A percentile compares a stretch with the other conserved stretches of the same genome.
Conservation (phyloP, 2,797 vertebrate species). For the Spheniscus humboldti region DNA sequence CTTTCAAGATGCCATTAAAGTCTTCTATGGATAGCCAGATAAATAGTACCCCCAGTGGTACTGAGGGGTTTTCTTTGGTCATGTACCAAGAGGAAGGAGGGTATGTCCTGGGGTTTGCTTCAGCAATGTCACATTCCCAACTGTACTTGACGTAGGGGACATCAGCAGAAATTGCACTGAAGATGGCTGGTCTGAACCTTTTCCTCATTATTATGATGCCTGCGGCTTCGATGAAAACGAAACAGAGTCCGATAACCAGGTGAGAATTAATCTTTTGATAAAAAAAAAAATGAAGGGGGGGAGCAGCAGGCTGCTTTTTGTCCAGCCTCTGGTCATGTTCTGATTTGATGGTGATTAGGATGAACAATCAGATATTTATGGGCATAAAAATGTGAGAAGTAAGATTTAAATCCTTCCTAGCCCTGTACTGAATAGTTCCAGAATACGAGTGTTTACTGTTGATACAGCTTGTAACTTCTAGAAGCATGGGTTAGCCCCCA, state of each 20-base stretch:
- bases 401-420: background rate
- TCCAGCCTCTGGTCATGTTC: background rate
- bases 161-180: conserved; percentile 93
- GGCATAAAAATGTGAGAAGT: background rate
- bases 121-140: background rate
- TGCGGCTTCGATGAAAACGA: conserved; percentile 85
- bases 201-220: conserved; percentile 90
- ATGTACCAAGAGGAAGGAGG: background rate
- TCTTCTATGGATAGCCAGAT: background rate
- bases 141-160: conserved; percentile 70
- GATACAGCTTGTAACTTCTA: background rate
- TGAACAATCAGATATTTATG: background rate
- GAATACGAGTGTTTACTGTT: background rate
- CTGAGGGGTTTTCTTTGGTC: background rate
- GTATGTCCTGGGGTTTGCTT: background rate
- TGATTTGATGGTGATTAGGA: background rate
- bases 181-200: conserved; percentile 92
- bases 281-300: background rate
- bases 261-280: conserved; percentile 34
- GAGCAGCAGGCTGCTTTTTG: background rate
- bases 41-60: background rate
- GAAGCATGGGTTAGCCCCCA: background rate
- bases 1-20: background rate
- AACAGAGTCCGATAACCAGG: conserved; percentile 75
- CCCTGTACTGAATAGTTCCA: background rate